Conservation (phyloP, 2,888 invertebrate genomes). For the Zaprionus lineosus region DNA sequence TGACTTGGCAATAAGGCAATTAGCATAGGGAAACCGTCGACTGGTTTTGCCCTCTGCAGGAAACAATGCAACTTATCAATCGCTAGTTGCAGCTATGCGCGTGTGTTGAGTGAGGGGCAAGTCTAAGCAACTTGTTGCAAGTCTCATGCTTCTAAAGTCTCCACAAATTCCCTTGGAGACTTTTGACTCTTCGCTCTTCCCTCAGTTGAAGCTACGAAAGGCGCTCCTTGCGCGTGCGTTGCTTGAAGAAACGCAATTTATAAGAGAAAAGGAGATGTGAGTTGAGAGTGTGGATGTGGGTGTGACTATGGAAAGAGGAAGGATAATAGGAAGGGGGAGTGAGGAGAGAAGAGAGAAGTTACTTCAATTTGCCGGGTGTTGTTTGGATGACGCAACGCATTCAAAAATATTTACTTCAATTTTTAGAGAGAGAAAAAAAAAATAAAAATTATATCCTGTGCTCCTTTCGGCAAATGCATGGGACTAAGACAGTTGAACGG, state of each 20-base stretch:
- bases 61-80: too few species aligned
- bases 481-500: not conserved
- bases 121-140: constrained; percentile 69
- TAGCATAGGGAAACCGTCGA: constrained; percentile 34
- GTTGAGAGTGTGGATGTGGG: too few species aligned
- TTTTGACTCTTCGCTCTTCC: constrained; percentile 18
- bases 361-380: constrained; percentile 53
- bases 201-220: too few species aligned
- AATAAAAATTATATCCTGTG: too few species aligned
- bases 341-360: constrained; percentile 6
- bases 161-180: constrained; percentile 24
- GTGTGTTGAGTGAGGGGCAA: constrained; percentile 8
- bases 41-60: not conserved
- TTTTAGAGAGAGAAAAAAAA: not conserved
- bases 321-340: not conserved
- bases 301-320: too few species aligned
- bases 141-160: constrained; percentile 8
- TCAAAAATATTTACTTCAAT: constrained; percentile 10
- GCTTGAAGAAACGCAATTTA: not conserved
- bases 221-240: constrained; percentile 69
- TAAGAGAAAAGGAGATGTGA: constrained; percentile 11
- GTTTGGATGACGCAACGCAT: constrained; percentile 73
- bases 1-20: constrained; percentile 75
- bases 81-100: too few species aligned
- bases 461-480: too few species aligned